Evolutionary conservation across 2,113 vertebrate species (phyloP).

Genomic region (Ochotona curzoniae): DNA sequence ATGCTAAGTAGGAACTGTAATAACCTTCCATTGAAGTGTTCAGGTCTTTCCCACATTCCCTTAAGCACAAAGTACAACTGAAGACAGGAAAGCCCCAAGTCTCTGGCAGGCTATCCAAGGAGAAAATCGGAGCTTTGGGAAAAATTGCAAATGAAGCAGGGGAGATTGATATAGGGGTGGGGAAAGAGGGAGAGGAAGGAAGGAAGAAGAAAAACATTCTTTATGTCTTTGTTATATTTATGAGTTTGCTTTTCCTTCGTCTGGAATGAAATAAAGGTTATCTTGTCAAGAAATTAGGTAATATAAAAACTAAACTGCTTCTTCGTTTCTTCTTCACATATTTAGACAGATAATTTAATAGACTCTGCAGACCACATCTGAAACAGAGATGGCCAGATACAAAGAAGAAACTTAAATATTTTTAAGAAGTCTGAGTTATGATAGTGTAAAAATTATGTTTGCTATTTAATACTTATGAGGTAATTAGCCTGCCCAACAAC

Average conservation of each 20-base stretch:
- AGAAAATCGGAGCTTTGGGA: slow-evolving; percentile 77
- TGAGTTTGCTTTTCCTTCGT: background rate
- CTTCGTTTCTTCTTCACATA: background rate
- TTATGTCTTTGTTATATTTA: background rate
- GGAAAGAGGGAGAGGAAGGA: background rate
- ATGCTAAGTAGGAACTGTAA: slow-evolving; percentile 65
- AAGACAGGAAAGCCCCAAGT: slow-evolving; percentile 87
- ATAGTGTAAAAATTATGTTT: background rate
- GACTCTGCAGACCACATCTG: background rate
- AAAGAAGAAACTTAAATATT: slow-evolving; percentile 18
- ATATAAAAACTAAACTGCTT: background rate
- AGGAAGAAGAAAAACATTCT: background rate
- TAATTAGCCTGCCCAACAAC: background rate
- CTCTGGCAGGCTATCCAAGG: slow-evolving; percentile 82
- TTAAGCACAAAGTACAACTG: slow-evolving; percentile 75
- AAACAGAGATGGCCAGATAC: background rate
- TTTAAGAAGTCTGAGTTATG: slow-evolving; percentile 26
- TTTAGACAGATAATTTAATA: slow-evolving; percentile 21
- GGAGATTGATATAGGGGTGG: slow-evolving; percentile 52
- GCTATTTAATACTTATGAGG: background rate
- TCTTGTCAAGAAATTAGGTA: background rate
- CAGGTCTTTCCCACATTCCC: slow-evolving; percentile 81
- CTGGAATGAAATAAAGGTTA: background rate
- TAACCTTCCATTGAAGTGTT: slow-evolving; percentile 82
- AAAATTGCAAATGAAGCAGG: slow-evolving; percentile 4